A percentile compares a stretch with the other conserved stretches of the same genome.
Evolutionary conservation across 2,888 invertebrate species (phyloP).

Genomic region (Drosophila mulleri): DNA sequence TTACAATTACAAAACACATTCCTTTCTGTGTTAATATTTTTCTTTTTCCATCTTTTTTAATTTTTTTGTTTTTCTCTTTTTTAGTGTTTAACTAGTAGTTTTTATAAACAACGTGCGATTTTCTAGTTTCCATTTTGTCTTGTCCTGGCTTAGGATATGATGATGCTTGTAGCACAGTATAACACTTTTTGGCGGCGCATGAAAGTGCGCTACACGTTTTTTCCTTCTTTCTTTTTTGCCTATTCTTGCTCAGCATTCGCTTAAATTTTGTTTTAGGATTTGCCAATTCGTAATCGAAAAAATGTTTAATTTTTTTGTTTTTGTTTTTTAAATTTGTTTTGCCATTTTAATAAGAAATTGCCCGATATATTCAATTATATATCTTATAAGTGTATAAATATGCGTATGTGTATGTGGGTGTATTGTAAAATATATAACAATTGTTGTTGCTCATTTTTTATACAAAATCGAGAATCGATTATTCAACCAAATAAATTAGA

Average conservation of each 20-base stretch:
- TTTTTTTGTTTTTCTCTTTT: constrained; percentile 3
- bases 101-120: constrained; percentile 68
- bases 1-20: constrained; percentile 56
- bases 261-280: constrained; percentile 5
- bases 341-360: constrained; percentile 42
- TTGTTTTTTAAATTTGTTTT: constrained; percentile 16
- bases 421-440: constrained; percentile 61
- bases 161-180: constrained; percentile 74
- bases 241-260: background rate
- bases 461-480: constrained; percentile 64
- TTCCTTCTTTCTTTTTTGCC: background rate
- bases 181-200: constrained; percentile 54
- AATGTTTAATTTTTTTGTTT: constrained; percentile 7
- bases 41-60: background rate
- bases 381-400: constrained; percentile 18
- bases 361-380: constrained; percentile 23
- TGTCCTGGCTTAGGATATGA: constrained; percentile 44
- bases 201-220: constrained; percentile 33
- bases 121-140: constrained; percentile 48
- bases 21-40: constrained; percentile 13
- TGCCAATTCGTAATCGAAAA: constrained; percentile 46
- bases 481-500: constrained; percentile 49
- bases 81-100: constrained; percentile 26
- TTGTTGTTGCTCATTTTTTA: constrained; percentile 26
- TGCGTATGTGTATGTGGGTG: constrained; percentile 34